Conservation (phyloP, 2,888 invertebrate species). For the Drosophila greeni region DNA sequence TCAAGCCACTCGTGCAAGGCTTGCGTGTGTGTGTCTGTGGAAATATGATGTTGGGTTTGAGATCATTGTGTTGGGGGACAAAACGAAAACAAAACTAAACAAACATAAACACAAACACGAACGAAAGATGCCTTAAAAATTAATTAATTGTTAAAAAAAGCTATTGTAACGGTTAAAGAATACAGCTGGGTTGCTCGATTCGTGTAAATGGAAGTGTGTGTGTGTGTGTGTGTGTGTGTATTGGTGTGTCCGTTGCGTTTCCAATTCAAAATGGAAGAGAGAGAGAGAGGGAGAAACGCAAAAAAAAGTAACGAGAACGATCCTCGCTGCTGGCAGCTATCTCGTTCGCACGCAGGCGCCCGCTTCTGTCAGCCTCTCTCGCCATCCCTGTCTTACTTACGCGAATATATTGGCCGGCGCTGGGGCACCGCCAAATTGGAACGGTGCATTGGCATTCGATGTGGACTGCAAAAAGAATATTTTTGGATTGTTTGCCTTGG, state of each 20-base stretch:
- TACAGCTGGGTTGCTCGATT: conserved; percentile 15
- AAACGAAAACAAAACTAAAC: conserved; percentile 21
- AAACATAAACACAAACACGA: conserved; percentile 20
- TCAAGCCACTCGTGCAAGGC: background rate
- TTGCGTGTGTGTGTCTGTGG: background rate
- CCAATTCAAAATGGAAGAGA: conserved; percentile 16
- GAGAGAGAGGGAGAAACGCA: background rate
- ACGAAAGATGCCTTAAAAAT: conserved; percentile 30
- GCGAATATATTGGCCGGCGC: conserved; percentile 78
- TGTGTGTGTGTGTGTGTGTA: background rate
- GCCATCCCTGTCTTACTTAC: conserved; percentile 73
- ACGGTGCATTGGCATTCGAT: conserved; percentile 75
- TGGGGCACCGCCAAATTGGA: conserved; percentile 77
- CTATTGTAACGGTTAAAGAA: conserved; percentile 31
- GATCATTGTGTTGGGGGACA: background rate
- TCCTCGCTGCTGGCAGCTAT: background rate
- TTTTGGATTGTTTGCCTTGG: conserved; percentile 51
- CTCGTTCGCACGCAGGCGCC: background rate
- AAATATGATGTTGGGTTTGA: background rate
- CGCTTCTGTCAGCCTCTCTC: conserved; percentile 1
- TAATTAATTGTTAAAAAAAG: conserved; percentile 10
- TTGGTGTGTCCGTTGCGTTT: conserved; percentile 13
- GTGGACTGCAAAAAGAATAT: conserved; percentile 74
- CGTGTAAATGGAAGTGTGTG: conserved; percentile 3
- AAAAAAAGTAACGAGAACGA: background rate